Evolutionary conservation across 2,888 invertebrate species (phyloP).

Genomic region (Sminthurinus aureus): DNA sequence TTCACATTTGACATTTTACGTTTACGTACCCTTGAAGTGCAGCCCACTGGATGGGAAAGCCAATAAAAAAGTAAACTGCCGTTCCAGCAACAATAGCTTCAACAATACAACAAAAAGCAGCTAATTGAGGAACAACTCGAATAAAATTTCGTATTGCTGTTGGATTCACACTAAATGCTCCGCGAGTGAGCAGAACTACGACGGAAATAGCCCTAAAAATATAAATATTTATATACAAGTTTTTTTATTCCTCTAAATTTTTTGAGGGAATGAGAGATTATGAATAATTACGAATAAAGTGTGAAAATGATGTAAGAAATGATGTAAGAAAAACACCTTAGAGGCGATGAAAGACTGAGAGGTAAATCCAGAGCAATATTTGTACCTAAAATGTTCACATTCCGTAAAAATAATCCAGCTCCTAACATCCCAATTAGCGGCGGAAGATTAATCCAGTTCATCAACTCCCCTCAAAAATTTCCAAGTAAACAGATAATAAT

Average conservation of each 20-base stretch:
- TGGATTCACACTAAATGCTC: constrained; percentile 53
- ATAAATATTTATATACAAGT: neutral
- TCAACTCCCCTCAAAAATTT: constrained; percentile 44
- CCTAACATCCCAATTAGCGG: constrained; percentile 53
- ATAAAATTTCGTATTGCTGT: constrained; percentile 49
- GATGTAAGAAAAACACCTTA: constrained; percentile 41
- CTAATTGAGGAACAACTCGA: constrained; percentile 49
- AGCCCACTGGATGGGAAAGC: constrained; percentile 51
- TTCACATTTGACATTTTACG: neutral
- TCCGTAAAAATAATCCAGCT: constrained; percentile 55
- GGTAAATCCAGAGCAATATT: constrained; percentile 47
- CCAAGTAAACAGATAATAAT: constrained; percentile 16
- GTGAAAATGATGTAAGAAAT: no score
- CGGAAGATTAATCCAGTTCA: constrained; percentile 49
- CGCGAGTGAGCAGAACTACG: constrained; percentile 54
- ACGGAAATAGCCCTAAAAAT: constrained; percentile 51
- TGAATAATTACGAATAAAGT: neutral
- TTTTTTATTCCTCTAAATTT: neutral
- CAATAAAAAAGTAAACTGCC: constrained; percentile 47
- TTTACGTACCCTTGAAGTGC: constrained; percentile 50
- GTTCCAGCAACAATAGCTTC: constrained; percentile 49
- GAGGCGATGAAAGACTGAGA: constrained; percentile 41
- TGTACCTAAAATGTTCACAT: constrained; percentile 50
- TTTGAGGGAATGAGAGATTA: no score
- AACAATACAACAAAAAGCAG: constrained; percentile 48